Evolutionary conservation across 2,797 vertebrate species (phyloP).

Genomic region (Harpia harpyja): DNA sequence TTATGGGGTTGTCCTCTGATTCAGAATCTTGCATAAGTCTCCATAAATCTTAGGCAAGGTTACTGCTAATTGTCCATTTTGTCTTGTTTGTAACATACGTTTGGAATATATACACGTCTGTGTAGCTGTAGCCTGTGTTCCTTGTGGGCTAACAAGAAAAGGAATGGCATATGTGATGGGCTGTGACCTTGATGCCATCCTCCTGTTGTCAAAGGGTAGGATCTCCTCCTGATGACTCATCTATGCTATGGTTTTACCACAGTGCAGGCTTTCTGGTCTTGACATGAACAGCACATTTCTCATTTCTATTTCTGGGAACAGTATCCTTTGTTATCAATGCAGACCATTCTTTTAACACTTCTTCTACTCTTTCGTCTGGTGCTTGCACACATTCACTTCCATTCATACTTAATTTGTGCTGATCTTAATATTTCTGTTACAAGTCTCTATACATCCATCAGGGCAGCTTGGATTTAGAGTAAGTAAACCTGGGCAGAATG

Average conservation of each 20-base stretch:
- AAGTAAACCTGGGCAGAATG: neutral
- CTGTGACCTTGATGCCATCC: neutral
- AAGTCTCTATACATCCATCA: neutral
- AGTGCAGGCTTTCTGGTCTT: neutral
- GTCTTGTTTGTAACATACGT: neutral
- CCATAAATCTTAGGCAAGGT: neutral
- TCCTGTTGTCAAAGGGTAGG: neutral
- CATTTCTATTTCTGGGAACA: neutral
- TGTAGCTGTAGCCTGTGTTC: neutral
- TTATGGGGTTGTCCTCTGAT: neutral
- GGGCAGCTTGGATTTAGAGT: neutral
- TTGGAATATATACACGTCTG: neutral
- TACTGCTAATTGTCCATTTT: neutral
- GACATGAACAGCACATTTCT: neutral
- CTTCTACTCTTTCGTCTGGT: neutral
- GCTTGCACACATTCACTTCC: neutral
- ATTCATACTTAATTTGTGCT: neutral
- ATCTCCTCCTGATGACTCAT: neutral
- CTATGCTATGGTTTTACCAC: neutral
- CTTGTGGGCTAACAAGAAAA: neutral
- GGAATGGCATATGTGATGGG: neutral
- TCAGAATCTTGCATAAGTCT: neutral
- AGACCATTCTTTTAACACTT: neutral
- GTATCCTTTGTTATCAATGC: neutral
- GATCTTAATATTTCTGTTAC: neutral